Conservation (phyloP, 2,113 vertebrate genomes). For the Platysternon megacephalum region DNA sequence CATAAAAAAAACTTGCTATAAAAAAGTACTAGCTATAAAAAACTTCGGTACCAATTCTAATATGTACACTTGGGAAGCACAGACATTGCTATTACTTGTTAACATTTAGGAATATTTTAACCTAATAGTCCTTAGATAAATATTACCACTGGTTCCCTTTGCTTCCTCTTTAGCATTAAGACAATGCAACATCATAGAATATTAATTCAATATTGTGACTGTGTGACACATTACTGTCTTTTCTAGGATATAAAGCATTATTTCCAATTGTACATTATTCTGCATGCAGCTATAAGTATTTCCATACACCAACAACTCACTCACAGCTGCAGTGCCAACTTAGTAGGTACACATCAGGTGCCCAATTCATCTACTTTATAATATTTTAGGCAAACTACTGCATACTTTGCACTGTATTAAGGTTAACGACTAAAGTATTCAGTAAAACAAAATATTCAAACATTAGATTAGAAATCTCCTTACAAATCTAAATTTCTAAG, state of each 20-base stretch:
- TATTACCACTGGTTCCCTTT: not conserved
- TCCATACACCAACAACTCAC: not conserved
- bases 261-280: too few species aligned
- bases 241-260: not conserved
- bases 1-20: not conserved
- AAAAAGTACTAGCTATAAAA: not conserved
- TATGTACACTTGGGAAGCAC: too few species aligned
- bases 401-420: not conserved
- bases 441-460: not conserved
- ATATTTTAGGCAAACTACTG: not conserved
- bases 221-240: not conserved
- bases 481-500: not conserved
- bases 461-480: not conserved
- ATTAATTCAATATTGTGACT: fast-evolving
- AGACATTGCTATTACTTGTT: fast-evolving
- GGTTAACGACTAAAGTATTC: not conserved
- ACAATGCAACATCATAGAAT: not conserved
- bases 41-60: not conserved
- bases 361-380: not conserved
- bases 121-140: not conserved
- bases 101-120: not conserved
- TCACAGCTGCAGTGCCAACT: not conserved
- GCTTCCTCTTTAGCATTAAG: not conserved
- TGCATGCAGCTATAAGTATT: not conserved
- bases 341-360: not conserved